Conservation (phyloP, 2,797 vertebrate species). For the Microcaecilia unicolor region DNA sequence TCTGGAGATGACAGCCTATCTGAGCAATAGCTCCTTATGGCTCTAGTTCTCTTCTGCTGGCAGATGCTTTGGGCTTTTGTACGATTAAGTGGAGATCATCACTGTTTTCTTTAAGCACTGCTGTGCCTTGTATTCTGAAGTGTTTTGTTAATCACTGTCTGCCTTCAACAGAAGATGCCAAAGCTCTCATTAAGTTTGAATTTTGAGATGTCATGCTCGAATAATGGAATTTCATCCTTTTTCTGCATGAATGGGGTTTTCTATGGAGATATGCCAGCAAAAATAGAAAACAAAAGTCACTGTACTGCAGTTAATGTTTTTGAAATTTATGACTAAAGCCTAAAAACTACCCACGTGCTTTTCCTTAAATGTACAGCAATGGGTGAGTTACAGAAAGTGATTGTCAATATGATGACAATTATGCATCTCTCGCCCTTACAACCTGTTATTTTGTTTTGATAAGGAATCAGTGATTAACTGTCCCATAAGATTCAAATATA, state of each 20-base stretch:
- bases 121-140: conserved; percentile 99
- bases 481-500: conserved; percentile 29
- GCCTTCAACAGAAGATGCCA: conserved; percentile 97
- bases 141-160: conserved; percentile 99
- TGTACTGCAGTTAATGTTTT: conserved; percentile 59
- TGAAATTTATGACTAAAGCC: conserved; percentile 44
- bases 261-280: conserved; percentile 58
- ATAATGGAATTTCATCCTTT: conserved; percentile 74
- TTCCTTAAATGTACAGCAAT: conserved; percentile 23
- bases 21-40: conserved; percentile 92
- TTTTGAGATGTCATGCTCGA: conserved; percentile 82
- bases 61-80: conserved; percentile 99
- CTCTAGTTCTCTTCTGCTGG: conserved; percentile 83
- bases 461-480: conserved; percentile 32
- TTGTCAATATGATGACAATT: conserved; percentile 34
- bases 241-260: conserved; percentile 71
- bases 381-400: conserved; percentile 10
- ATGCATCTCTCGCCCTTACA: conserved; percentile 24
- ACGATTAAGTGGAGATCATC: conserved; percentile 99
- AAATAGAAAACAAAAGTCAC: conserved; percentile 41
- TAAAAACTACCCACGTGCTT: conserved; percentile 37
- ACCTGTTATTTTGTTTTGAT: conserved; percentile 15
- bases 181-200: conserved; percentile 98
- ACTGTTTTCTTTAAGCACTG: conserved; percentile 99
- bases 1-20: conserved; percentile 99